These are phyloP conservation scores for Eupeodes corollae DNA, from an alignment of 1,140 invertebrate genomes.

Conservation along the genomic window DNA sequence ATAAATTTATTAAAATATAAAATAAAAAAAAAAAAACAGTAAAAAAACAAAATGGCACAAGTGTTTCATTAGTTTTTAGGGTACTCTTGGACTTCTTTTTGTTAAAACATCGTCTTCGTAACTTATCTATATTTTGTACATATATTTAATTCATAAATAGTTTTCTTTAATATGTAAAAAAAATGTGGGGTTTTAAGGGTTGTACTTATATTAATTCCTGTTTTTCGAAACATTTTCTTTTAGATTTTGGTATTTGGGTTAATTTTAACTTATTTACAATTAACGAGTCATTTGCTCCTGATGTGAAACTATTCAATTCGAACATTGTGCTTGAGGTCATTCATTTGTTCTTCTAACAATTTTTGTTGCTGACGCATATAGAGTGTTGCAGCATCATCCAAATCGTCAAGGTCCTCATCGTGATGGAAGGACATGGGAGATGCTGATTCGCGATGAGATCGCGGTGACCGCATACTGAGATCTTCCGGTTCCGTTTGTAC, in stretches of 20 bases:
- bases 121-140: too few relatives aligned
- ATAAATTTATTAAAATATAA: not conserved
- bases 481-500: slow-evolving; percentile 86
- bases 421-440: slow-evolving; percentile 16
- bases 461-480: slow-evolving; percentile 49
- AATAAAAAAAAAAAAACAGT: not conserved
- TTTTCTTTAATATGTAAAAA: too few relatives aligned
- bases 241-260: too few relatives aligned
- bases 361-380: slow-evolving; percentile 26
- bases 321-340: too few relatives aligned
- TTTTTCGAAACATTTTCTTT: too few relatives aligned
- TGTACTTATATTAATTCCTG: too few relatives aligned
- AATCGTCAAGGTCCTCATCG: slow-evolving; percentile 33
- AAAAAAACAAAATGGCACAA: not conserved
- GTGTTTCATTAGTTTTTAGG: not conserved
- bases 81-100: not conserved
- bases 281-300: too few relatives aligned
- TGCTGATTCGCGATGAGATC: slow-evolving; percentile 12
- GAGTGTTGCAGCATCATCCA: slow-evolving; percentile 30
- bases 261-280: too few relatives aligned
- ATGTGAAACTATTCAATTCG: too few relatives aligned
- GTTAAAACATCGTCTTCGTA: too few relatives aligned
- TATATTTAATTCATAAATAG: too few relatives aligned
- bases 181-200: too few relatives aligned
- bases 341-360: slow-evolving; percentile 4